Evolutionary conservation across 1,140 invertebrate species (phyloP), one percentile per base, ranked within the genome.

Genomic region (Drosophila teissieri): DNA sequence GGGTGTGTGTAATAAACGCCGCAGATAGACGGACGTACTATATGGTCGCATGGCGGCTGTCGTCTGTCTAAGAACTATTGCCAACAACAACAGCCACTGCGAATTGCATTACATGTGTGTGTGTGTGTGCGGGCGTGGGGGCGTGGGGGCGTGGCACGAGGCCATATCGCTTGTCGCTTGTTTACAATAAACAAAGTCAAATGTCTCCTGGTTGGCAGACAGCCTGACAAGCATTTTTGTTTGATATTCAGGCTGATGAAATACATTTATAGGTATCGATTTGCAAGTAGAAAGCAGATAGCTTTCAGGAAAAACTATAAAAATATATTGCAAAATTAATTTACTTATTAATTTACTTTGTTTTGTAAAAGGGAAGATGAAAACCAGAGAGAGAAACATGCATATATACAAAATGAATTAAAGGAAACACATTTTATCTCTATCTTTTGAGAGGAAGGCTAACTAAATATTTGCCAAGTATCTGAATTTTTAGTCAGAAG

Each of bases 161-260:
- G 83, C 60, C 75, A 68, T 76, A 82, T 88, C 74, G 74, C 64
- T 83, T 75, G 75, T 73, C 70, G 60, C 44, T 75, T 77, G 83
- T 70, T 86, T 83, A 80, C 84, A 73, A 88, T 88, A 86, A 88
- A 86, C 83, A 86, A 72, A 83, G 83, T 83, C 83, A 86, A 83
- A 86, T 86, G 84, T 81, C 81, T 81, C 76, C 53, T 44, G 44
- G 46, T 55, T 86, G 78, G 67, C 73, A 74, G 56, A n/a, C 55
- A 54, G 45, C 74, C 55, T 72, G 57, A 39, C 73, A 67, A 49
- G 61, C 72, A 76, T 84, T 80, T 84, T 84, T 84, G 80, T 84
- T 84, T 80, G 80, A 85, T 68, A 75, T 84, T 24, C 77, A 51
- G 72, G 52, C 68, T 70, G 70, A 72, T 70, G 65, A 57, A 70